Percentiles rank a stretch among this genome's conserved stretches.
Evolutionary conservation across 2,888 invertebrate genomes (phyloP).

Genomic region (Zootermopsis nevadensis): DNA sequence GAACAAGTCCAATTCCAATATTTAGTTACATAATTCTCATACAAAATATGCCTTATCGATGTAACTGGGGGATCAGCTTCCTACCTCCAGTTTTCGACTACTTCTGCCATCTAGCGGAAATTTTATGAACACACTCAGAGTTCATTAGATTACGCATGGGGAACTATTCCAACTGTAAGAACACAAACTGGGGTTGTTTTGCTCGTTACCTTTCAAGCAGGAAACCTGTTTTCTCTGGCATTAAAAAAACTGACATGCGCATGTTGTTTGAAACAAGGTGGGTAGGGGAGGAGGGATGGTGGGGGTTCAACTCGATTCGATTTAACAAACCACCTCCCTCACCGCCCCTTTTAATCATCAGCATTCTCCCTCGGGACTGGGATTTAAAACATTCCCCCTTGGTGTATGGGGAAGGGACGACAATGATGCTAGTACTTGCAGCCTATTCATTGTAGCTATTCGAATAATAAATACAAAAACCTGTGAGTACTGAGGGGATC

Average conservation of each 20-base stretch:
- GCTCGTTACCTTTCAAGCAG: constrained; percentile 4
- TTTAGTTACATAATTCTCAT: too few relatives aligned
- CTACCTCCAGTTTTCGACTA: too few relatives aligned
- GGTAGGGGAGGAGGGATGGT: background rate
- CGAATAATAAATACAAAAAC: constrained; percentile 35
- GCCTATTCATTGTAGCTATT: constrained; percentile 40
- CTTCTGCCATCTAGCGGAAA: background rate
- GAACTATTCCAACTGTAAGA: background rate
- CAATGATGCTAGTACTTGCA: constrained; percentile 28
- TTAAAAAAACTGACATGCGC: background rate
- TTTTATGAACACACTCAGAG: background rate
- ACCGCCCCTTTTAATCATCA: constrained; percentile 39
- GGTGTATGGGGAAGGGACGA: constrained; percentile 17
- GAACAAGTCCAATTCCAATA: too few relatives aligned
- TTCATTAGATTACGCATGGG: background rate
- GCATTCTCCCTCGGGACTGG: constrained; percentile 25
- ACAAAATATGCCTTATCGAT: too few relatives aligned
- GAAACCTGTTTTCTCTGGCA: background rate
- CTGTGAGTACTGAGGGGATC: background rate
- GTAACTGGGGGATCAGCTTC: too few relatives aligned
- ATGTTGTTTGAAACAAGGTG: background rate
- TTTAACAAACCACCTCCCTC: constrained; percentile 38
- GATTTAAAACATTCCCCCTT: constrained; percentile 31
- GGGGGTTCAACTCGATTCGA: constrained; percentile 27
- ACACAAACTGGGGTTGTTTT: background rate